Base-by-base conservation (phyloP, 64 coral and sea anemone species). In the Stylophora pistillata region DNA sequence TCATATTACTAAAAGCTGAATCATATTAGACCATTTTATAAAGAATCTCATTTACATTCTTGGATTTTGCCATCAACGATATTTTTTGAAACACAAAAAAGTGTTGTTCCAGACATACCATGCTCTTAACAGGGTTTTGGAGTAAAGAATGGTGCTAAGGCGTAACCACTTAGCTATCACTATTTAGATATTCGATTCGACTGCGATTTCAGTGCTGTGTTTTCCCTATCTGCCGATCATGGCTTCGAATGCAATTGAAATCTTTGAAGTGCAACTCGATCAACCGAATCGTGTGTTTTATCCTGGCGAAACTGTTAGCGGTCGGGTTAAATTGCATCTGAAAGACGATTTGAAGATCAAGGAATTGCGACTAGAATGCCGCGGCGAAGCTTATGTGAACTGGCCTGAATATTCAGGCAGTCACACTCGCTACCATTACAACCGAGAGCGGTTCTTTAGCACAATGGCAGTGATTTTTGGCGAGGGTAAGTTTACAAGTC, bases 391-490 rank as follows among this genome's bases (percentile, higher is more conserved):
- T 0, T 86, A 93, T 11, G 91, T 93, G 17, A 89, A 54, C 25
- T 93, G 91, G 91, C 91, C 91, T 25, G 91, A 56, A 15, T 93
- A 74, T 72, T 93, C 58, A 5, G 91, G 86, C 11, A 93, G 86
- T 26, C 76, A 93, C 47, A 93, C 91, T 14, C 88, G 88, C 26
- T 93, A 93, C 53, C 88, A 81, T 29, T 75, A 93, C 78, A 93
- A 93, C 81, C 78, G 65, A 34, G 71, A 83, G 73, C 74, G 74
- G 28, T 93, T 88, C 34, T 87, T 93, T 17, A 74, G 87, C 30
- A 57, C 88, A 10, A 76, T 73, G 53, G 70, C 78, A 1, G 86
- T 93, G 10, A 57, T 93, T 83, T 88, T 74, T 26, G 80, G 80
- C 10, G 80, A 62, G 28, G 80, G 80, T 83, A 52, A 47, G 37